phyloP scores from a whole-genome alignment of 2,113 vertebrate genomes.

The Maccullochella peelii region DNA sequence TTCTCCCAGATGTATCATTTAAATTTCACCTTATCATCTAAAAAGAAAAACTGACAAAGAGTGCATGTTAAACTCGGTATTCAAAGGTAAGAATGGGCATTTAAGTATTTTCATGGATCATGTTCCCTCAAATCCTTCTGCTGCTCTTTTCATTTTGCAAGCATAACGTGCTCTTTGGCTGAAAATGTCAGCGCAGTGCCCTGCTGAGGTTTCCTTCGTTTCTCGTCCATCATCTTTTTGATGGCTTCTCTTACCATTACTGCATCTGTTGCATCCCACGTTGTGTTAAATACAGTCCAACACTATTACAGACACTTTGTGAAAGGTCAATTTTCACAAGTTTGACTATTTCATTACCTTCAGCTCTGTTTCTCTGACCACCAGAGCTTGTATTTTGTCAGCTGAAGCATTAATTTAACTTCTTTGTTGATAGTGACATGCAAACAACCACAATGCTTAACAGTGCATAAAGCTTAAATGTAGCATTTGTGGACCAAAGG shows the following conservation, averaged over 20 bases:
- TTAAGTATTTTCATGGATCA: slow-evolving; percentile 60
- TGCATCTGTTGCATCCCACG: slow-evolving; percentile 55
- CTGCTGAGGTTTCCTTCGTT: slow-evolving; percentile 68
- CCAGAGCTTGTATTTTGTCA: slow-evolving; percentile 24
- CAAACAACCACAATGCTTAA: neutral
- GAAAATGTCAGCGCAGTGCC: slow-evolving; percentile 74
- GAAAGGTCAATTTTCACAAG: slow-evolving; percentile 47
- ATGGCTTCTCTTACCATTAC: slow-evolving; percentile 49
- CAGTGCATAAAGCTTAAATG: neutral
- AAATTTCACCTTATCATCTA: slow-evolving; percentile 8
- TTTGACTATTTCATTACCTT: slow-evolving; percentile 30
- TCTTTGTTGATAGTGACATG: neutral
- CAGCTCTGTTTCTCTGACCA: slow-evolving; percentile 15
- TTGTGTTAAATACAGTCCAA: slow-evolving; percentile 54
- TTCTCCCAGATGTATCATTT: slow-evolving; percentile 8
- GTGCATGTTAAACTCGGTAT: slow-evolving; percentile 28
- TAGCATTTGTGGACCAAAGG: neutral
- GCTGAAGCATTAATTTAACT: slow-evolving; percentile 28
- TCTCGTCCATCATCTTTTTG: slow-evolving; percentile 50
- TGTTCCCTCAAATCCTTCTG: slow-evolving; percentile 29
- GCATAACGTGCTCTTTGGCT: slow-evolving; percentile 65
- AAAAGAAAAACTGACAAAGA: neutral
- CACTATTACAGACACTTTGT: slow-evolving; percentile 42
- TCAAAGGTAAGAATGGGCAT: slow-evolving; percentile 37
- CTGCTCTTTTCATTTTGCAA: slow-evolving; percentile 38